Evolutionary conservation across 2,888 invertebrate genomes (phyloP), one percentile per base, ranked within the genome.

Genomic region (Zaprionus lineosus): DNA sequence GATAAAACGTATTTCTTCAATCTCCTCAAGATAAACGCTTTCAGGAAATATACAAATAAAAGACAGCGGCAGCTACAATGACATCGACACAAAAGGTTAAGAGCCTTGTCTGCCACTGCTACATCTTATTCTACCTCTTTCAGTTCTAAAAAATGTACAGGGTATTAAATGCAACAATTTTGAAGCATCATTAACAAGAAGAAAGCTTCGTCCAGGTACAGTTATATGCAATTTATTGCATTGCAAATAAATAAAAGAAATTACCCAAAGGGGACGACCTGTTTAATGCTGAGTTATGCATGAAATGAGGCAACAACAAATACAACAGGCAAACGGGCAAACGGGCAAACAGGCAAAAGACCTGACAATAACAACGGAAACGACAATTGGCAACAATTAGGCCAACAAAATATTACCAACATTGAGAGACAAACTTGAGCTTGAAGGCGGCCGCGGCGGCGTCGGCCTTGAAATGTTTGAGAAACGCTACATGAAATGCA

Each of bases 401-500:
- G 76, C 46, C 59, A 79, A 62, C 59, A 66, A 62, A 62, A 70
- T 64, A 82, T 58, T 34, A 24, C 24, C 8, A n/a, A 4, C 24
- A 3, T 5, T 11, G 12, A 7, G 19, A 9, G 15, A 8, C 33
- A 1, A 14, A 11, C 11, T 9, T 12, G 18, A 12, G 33, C 2
- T n/a, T 34, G 6, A 29, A 12, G 21, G n/a, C n/a, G n/a, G n/a
- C n/a, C n/a, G n/a, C n/a, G n/a, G n/a, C n/a, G n/a, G n/a, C n/a
- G n/a, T 50, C 12, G 75, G 62, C 85, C 76, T 83, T 83, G 84
- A 73, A 64, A 33, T 9, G 43, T 50, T 78, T 79, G 34, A 48
- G 64, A 82, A 69, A 82, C 58, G 47, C 43, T 51, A 68, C 77
- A 76, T 79, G 81, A 83, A 83, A 79, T 84, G 83, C 85, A 78